Conservation (phyloP, 1,140 invertebrate species). For the Nomia melanderi region DNA sequence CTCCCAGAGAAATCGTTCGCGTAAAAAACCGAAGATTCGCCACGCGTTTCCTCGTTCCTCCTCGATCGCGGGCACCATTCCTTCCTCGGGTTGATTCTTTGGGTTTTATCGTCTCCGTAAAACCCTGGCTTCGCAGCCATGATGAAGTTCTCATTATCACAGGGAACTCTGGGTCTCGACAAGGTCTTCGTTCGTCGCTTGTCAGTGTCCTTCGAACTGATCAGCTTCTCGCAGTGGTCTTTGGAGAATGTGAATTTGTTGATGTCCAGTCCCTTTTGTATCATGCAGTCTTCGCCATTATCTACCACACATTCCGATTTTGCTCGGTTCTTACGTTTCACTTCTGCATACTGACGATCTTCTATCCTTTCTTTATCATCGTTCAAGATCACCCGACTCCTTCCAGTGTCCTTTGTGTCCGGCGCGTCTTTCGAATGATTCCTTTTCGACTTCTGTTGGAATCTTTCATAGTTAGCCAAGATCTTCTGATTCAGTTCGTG, state of each 20-base stretch:
- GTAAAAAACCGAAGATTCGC: slow-evolving; percentile 23
- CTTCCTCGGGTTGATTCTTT: background rate
- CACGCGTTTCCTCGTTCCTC: background rate
- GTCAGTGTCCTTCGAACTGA: slow-evolving; percentile 17
- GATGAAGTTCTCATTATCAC: slow-evolving; percentile 71
- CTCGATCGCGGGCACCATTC: slow-evolving; percentile 6
- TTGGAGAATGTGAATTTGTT: slow-evolving; percentile 59
- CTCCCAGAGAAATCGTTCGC: background rate
- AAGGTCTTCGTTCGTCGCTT: slow-evolving; percentile 45
- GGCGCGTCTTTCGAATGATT: slow-evolving; percentile 46
- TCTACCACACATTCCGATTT: slow-evolving; percentile 21
- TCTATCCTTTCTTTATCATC: slow-evolving; percentile 36
- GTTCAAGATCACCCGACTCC: background rate
- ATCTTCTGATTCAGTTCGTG: slow-evolving; percentile 79
- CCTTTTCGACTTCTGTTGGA: slow-evolving; percentile 71
- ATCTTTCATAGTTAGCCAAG: slow-evolving; percentile 74
- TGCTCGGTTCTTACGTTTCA: slow-evolving; percentile 49
- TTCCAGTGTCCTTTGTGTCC: slow-evolving; percentile 25
- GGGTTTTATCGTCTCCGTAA: slow-evolving; percentile 21
- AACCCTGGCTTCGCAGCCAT: slow-evolving; percentile 63
- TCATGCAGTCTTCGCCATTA: slow-evolving; percentile 8
- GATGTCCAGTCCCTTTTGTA: slow-evolving; percentile 48
- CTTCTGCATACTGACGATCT: slow-evolving; percentile 57
- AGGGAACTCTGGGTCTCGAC: slow-evolving; percentile 24
- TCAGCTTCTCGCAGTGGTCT: slow-evolving; percentile 44